A percentile compares a stretch with the other conserved stretches of the same genome.
Evolutionary conservation across 2,888 invertebrate species (phyloP).

Genomic region (Corythucha ciliata): DNA sequence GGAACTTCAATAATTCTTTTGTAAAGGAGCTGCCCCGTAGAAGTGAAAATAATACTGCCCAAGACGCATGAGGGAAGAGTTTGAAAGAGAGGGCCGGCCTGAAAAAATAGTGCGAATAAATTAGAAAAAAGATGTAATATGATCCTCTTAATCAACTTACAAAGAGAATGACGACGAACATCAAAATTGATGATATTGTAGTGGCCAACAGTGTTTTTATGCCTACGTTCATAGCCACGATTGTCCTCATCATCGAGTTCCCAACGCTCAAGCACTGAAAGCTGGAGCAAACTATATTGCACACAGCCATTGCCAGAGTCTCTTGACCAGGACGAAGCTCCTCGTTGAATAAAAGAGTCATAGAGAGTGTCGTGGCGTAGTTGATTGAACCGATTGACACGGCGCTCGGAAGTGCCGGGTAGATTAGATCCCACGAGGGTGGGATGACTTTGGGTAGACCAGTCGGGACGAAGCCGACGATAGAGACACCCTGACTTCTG

Average conservation of each 20-base stretch:
- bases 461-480: no score
- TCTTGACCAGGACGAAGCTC: constrained; percentile 25
- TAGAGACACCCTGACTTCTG: constrained; percentile 16
- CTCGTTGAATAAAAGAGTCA: constrained; percentile 27
- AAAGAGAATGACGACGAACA: constrained; percentile 24
- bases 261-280: constrained; percentile 29
- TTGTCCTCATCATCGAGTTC: constrained; percentile 30
- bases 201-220: constrained; percentile 26
- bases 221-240: constrained; percentile 26
- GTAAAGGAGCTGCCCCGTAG: constrained; percentile 23
- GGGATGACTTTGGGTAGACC: constrained; percentile 9
- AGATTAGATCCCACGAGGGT: no score
- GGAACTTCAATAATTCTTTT: constrained; percentile 19
- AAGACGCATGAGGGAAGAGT: constrained; percentile 25
- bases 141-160: constrained; percentile 25
- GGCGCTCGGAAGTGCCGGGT: no score
- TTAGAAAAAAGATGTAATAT: no score
- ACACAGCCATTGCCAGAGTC: constrained; percentile 26
- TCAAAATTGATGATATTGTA: constrained; percentile 22
- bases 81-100: constrained; percentile 26
- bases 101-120: no score
- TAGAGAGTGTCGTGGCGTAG: constrained; percentile 24
- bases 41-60: constrained; percentile 26
- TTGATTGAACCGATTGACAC: constrained; percentile 25
- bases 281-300: constrained; percentile 26